Percentiles rank a stretch among this genome's conserved stretches.
phyloP scores from a whole-genome alignment of 2,797 vertebrate species.

The Notolepis coatsorum region DNA sequence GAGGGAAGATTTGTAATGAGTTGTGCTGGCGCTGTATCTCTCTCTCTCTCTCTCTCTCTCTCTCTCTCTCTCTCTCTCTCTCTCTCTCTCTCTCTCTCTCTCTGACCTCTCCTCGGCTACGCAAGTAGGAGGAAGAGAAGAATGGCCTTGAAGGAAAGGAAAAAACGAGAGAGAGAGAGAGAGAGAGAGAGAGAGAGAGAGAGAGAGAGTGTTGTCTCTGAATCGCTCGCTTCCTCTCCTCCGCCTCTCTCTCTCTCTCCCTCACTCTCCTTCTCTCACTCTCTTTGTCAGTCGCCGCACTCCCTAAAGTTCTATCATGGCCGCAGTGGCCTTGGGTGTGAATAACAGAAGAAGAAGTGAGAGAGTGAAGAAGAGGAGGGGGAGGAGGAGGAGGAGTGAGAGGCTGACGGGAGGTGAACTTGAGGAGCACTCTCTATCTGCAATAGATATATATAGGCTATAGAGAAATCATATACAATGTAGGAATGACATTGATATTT shows the following conservation, averaged over 20 bases:
- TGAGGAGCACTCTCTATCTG: conserved; percentile 5
- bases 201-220: conserved; percentile 67
- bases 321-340: conserved; percentile 60
- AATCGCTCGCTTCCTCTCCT: conserved; percentile 51
- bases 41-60: conserved; percentile 36
- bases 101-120: conserved; percentile 62
- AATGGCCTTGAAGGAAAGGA: conserved; percentile 75
- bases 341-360: conserved; percentile 44
- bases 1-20: conserved; percentile 75
- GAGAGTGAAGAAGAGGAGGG: conserved; percentile 14
- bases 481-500: too few relatives aligned
- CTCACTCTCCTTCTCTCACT: conserved; percentile 50
- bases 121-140: conserved; percentile 77
- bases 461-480: too few relatives aligned
- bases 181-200: conserved; percentile 3
- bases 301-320: conserved; percentile 68
- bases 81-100: conserved; percentile 29
- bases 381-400: background rate
- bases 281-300: conserved; percentile 64
- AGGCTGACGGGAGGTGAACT: conserved; percentile 23
- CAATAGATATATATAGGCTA: too few relatives aligned
- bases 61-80: conserved; percentile 29
- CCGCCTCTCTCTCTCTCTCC: conserved; percentile 43
- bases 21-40: conserved; percentile 49
- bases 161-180: conserved; percentile 43